Evolutionary conservation across 2,113 vertebrate genomes (phyloP), one percentile per base, ranked within the genome.

Genomic region (Lepisosteus oculatus): DNA sequence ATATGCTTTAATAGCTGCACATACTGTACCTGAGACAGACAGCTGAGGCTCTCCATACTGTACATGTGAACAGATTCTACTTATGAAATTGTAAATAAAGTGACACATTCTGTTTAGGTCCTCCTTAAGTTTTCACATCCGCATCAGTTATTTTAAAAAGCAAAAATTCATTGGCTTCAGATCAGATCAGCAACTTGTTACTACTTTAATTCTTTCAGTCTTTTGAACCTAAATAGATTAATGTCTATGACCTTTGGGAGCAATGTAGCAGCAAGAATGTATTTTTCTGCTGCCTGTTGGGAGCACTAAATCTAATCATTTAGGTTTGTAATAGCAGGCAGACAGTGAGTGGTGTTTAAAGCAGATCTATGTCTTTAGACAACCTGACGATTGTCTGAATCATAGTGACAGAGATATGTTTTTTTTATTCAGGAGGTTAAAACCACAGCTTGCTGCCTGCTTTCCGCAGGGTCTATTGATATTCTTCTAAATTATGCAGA

Each of bases 361-460:
- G 14, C 41, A 45, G 13, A 13, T 13, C 11, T 13, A 45, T 61
- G 55, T 12, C 4, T 41, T 57, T 11, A 29, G 29, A 29, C 29
- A 51, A 51, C 47, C 47, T 6, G 9, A 51, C 47, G 9, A 51
- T 9, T 6, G n/a, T n/a, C 9, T 69, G 45, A 63, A 64, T 68
- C 65, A 15, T 17, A 14, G 9, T 55, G 54, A 44, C 67, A 56
- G 1, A 15, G 67, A 62, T 13, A 74, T 55, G 3, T 3, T 43
- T 43, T 44, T 17, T 68, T 55, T 13, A 4, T 29, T 55, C n/a
- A 41, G 56, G 45, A 74, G 67, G 72, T 69, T 67, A 74, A 61
- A 42, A 14, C 67, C 47, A 43, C 8, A 43, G 17, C 17, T 14
- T 41, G 8, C 55, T 55, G 68, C 59, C 41, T 41, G 41, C 68